Conservation (phyloP, 1,140 invertebrate genomes). For the Lithobius niger region DNA sequence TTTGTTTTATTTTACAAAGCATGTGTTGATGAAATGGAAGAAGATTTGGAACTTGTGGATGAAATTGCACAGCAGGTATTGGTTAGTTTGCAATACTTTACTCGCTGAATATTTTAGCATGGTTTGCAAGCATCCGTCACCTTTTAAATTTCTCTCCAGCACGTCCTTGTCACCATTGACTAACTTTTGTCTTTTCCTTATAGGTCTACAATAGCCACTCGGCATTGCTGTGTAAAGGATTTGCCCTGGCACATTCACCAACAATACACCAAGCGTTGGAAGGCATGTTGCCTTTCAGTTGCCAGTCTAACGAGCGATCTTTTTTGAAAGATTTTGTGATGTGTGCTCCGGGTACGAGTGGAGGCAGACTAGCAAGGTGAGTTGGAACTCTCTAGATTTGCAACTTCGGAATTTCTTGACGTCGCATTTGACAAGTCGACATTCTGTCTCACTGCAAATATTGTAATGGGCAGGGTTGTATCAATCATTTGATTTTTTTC, state of each 20-base stretch:
- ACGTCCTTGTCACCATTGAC: no score
- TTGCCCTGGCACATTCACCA: conserved; percentile 72
- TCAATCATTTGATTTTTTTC: no score
- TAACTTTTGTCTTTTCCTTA: no score
- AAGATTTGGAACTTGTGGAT: conserved; percentile 56
- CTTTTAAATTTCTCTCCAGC: no score
- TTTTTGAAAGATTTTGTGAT: conserved; percentile 88
- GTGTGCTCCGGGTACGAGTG: conserved; percentile 69
- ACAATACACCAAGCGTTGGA: conserved; percentile 80
- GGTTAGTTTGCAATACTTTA: neutral
- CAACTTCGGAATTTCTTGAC: neutral
- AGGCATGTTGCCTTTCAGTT: conserved; percentile 62
- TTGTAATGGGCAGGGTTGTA: no score
- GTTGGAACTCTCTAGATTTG: neutral
- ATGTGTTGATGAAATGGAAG: conserved; percentile 50
- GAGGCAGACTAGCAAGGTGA: conserved; percentile 62
- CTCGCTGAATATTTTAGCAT: no score
- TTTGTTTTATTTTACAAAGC: conserved; percentile 17
- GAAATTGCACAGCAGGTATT: conserved; percentile 42
- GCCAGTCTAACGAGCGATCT: conserved; percentile 75
- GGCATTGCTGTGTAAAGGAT: conserved; percentile 66
- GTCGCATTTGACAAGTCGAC: no score
- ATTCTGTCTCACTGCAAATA: no score
- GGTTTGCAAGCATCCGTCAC: no score
- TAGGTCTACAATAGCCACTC: conserved; percentile 57